These are phyloP conservation scores for Vombatus ursinus DNA, from an alignment of 2,113 vertebrate species.

Conservation along the genomic window DNA sequence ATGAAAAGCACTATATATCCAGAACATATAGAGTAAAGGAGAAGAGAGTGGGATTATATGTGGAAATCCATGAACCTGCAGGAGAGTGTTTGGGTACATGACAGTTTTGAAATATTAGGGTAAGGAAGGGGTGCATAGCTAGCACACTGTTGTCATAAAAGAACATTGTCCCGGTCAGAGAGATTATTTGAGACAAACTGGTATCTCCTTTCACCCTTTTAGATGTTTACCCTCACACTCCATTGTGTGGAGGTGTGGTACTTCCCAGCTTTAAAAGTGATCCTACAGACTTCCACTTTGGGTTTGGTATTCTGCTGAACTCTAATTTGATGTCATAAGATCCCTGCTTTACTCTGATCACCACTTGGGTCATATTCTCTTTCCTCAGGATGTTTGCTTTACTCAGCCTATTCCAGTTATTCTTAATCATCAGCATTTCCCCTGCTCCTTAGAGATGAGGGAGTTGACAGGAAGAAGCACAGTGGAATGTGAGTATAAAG, in stretches of 20 bases:
- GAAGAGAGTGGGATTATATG: neutral
- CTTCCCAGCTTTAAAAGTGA: neutral
- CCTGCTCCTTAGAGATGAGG: neutral
- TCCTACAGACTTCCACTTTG: neutral
- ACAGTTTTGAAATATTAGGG: neutral
- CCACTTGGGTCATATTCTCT: neutral
- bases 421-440: neutral
- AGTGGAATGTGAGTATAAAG: neutral
- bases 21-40: neutral
- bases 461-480: neutral
- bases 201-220: neutral
- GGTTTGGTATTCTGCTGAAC: neutral
- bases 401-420: neutral
- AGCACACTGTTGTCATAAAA: neutral
- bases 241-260: neutral
- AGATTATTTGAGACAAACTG: neutral
- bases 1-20: neutral
- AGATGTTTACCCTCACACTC: neutral
- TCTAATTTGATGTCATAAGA: neutral
- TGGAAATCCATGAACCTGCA: neutral
- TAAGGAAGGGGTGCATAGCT: neutral
- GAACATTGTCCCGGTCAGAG: neutral
- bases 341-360: neutral
- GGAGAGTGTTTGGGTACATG: neutral
- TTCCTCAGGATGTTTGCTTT: neutral